phyloP scores from a whole-genome alignment of 2,888 invertebrate genomes.

The Hermodice carunculata region DNA sequence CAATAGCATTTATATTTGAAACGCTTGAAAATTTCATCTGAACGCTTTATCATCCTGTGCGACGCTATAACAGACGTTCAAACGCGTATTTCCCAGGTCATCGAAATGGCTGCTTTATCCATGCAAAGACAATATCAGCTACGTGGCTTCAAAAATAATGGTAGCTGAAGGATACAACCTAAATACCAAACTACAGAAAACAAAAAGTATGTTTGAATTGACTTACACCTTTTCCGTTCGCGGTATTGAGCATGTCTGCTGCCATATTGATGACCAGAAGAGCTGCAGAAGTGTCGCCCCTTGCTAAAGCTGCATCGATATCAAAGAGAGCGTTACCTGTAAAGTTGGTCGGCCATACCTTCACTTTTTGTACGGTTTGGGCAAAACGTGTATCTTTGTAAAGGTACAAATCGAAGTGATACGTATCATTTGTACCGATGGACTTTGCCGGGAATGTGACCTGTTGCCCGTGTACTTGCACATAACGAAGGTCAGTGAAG shows the following conservation, averaged over 20 bases:
- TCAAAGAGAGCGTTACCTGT: slow-evolving; percentile 25
- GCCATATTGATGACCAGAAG: slow-evolving; percentile 33
- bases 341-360: slow-evolving; percentile 15
- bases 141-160: too few species aligned
- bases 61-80: too few species aligned
- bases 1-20: too few species aligned
- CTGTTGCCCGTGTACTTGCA: slow-evolving; percentile 24
- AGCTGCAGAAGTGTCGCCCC: slow-evolving; percentile 38
- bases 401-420: slow-evolving; percentile 54
- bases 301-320: slow-evolving; percentile 35
- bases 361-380: slow-evolving; percentile 27
- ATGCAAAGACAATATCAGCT: not conserved
- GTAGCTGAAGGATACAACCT: too few species aligned
- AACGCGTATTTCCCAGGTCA: too few species aligned
- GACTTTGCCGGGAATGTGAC: slow-evolving; percentile 50
- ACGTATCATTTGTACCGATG: slow-evolving; percentile 46
- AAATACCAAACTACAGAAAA: too few species aligned
- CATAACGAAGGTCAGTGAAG: slow-evolving; percentile 11
- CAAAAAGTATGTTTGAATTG: too few species aligned
- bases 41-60: too few species aligned
- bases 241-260: slow-evolving; percentile 21
- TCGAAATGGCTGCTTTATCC: slow-evolving; percentile 1
- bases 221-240: too few species aligned
- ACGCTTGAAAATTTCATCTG: too few species aligned
- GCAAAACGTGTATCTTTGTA: slow-evolving; percentile 45